Evolutionary conservation across 2,113 vertebrate species (phyloP), one percentile per base, ranked within the genome.

Genomic region (Bos indicus): DNA sequence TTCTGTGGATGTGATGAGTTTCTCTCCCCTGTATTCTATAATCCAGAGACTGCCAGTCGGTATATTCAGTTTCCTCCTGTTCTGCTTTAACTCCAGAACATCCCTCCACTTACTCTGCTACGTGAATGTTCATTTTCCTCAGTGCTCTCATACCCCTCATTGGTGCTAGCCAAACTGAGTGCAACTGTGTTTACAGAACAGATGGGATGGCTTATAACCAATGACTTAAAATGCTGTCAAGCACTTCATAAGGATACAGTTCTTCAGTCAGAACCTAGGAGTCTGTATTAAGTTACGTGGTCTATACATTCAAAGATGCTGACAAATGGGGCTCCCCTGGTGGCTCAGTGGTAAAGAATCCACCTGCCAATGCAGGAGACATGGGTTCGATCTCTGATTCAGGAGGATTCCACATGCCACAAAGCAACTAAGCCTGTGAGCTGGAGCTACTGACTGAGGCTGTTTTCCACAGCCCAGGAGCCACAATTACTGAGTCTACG

Each of bases 371-470:
- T 43, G 71, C 71, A 74, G 71, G 71, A 74, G 71, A 43, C 71
- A 43, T 1, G 36, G 71, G 36, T 25, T 74, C 36, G 13, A 25
- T 25, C 36, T 25, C 71, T 25, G n/a, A 74, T 7, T 25, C 71
- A 74, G 21, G 36, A 40, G 21, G 36, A 74, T 23, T 13, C 36
- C 71, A 43, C 71, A 26, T 7, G 71, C 11, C 36, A 23, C 71
- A 74, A 0, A 43, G 71, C 71, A 43, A 12, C 71, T 43, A 43
- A 43, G 71, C 67, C 67, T 43, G 36, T 40, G 36, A 23, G 71
- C 36, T 5, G 0, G 10, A 77, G 14, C 23, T 26, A 77, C 0
- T 6, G 36, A 14, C 71, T 26, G 36, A 12, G 36, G 36, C 71
- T 4, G 71, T 3, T 23, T 7, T 25, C 71, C 71, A 40, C 21